Conservation (phyloP, 2,797 vertebrate genomes). For the Micromesistius poutassou region DNA sequence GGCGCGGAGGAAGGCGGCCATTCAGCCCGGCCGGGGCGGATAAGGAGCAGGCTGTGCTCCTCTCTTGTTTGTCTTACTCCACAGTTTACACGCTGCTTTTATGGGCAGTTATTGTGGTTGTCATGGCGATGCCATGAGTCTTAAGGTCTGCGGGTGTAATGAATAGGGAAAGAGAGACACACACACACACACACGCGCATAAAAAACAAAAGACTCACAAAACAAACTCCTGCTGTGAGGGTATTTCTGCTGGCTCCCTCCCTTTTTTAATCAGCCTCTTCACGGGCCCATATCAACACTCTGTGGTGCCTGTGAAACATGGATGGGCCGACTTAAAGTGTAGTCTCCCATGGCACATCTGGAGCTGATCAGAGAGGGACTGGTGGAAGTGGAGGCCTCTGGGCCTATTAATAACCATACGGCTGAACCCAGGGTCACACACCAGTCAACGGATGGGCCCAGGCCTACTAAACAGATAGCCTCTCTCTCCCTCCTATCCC, state of each 20-base stretch:
- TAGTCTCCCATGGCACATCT: constrained; percentile 78
- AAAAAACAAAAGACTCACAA: constrained; percentile 67
- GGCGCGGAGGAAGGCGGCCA: constrained; percentile 67
- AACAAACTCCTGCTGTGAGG: constrained; percentile 70
- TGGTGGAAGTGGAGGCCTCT: constrained; percentile 83
- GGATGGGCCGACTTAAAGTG: constrained; percentile 68
- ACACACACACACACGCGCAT: constrained; percentile 47
- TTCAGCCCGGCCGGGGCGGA: constrained; percentile 52
- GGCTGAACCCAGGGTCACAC: constrained; percentile 81
- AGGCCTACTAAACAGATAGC: constrained; percentile 70
- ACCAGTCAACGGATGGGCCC: constrained; percentile 80
- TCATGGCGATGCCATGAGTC: constrained; percentile 75
- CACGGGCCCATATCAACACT: constrained; percentile 64
- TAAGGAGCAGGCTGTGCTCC: constrained; percentile 67
- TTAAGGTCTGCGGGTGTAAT: constrained; percentile 71
- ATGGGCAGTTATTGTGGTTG: constrained; percentile 75
- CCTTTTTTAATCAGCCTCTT: constrained; percentile 64
- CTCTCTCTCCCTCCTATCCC: constrained; percentile 30
- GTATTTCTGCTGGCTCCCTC: constrained; percentile 39
- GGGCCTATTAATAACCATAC: constrained; percentile 80
- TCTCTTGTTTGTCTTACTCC: constrained; percentile 78
- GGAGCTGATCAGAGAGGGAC: constrained; percentile 83
- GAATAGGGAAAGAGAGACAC: constrained; percentile 43
- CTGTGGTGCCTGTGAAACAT: constrained; percentile 71
- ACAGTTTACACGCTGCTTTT: constrained; percentile 78